Evolutionary conservation across 2,113 vertebrate genomes (phyloP), one percentile per base, ranked within the genome.

Genomic region (Pollimyrus isidori): DNA sequence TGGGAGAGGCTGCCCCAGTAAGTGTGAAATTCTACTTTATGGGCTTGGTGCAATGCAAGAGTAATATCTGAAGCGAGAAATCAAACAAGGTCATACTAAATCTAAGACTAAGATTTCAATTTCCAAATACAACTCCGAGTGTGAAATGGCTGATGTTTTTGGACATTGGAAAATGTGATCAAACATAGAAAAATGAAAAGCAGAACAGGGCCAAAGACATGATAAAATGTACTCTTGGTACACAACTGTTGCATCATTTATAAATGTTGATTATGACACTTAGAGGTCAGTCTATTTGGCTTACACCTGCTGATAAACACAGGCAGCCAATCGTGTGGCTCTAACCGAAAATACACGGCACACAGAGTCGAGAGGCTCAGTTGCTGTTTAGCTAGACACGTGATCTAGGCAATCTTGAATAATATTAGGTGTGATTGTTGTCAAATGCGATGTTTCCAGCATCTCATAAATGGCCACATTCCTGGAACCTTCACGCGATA

Each of bases 11-110:
- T 39, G 39, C 65, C 73, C 19, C 2, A 49, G 76, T 45, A 52
- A 45, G 50, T n/a, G 39, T 76, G 73, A 52, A 82, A 88, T 76
- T 88, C 82, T 26, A 52, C 69, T 84, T 83, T 84, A 89, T 89
- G 26, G 13, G 19, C 76, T 87, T 26, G 9, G 69, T 83, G 88
- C 73, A 39, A 4, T 56, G 69, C 88, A 56, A 82, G 48, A 89
- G 48, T 58, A 87, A 65, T 87, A 87, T 87, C 50, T 87, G 52
- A 87, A 53, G 86, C n/a, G 56, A 87, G 39, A 87, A 87, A 87
- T 87, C 53, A 87, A 65, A 87, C 85, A 65, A 87, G 53, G 87
- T 87, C 53, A 45, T 45, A 87, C 53, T 87, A 65, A 87, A 87
- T 65, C 52, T 26, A 87, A 48, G 62, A 26, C 39, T 46, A 30